phyloP scores from a whole-genome alignment of 2,113 vertebrate genomes.

The Osmerus mordax region DNA sequence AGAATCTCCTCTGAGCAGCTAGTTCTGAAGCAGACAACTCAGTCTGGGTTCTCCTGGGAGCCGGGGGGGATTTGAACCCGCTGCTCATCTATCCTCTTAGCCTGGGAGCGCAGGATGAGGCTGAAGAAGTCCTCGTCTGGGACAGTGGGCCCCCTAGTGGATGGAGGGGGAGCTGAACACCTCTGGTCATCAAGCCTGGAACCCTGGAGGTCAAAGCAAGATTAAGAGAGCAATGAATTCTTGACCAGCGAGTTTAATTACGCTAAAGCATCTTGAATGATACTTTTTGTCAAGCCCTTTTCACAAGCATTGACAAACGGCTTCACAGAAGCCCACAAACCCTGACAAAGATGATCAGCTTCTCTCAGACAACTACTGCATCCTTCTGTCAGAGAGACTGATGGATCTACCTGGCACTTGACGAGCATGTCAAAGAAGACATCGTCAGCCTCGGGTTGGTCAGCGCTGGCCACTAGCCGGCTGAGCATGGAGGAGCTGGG shows the following conservation, averaged over 20 bases:
- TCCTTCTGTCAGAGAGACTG: neutral
- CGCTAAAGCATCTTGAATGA: too few species aligned
- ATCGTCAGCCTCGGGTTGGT: conserved; percentile 77
- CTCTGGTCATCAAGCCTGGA: conserved; percentile 92
- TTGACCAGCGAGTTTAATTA: neutral
- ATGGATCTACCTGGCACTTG: conserved; percentile 83
- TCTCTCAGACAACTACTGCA: neutral
- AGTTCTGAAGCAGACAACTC: conserved; percentile 27
- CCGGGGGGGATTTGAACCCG: conserved; percentile 77
- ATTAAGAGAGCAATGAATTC: neutral
- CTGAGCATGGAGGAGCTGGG: conserved; percentile 67
- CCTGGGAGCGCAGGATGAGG: conserved; percentile 90
- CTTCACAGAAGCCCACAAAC: too few species aligned
- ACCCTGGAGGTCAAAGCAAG: conserved; percentile 67
- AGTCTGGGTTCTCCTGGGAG: conserved; percentile 66
- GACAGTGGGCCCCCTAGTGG: conserved; percentile 81
- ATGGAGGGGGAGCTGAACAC: conserved; percentile 80
- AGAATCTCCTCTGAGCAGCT: too few species aligned
- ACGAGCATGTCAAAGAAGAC: conserved; percentile 92
- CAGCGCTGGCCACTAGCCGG: conserved; percentile 67
- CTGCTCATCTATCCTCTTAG: conserved; percentile 93
- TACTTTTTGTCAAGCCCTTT: too few species aligned
- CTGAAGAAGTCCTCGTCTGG: conserved; percentile 96
- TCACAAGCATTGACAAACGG: too few species aligned
- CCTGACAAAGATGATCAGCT: too few species aligned